Percentiles rank a stretch among this genome's conserved stretches.
phyloP scores from a whole-genome alignment of 2,113 vertebrate genomes.

The Anser cygnoides region DNA sequence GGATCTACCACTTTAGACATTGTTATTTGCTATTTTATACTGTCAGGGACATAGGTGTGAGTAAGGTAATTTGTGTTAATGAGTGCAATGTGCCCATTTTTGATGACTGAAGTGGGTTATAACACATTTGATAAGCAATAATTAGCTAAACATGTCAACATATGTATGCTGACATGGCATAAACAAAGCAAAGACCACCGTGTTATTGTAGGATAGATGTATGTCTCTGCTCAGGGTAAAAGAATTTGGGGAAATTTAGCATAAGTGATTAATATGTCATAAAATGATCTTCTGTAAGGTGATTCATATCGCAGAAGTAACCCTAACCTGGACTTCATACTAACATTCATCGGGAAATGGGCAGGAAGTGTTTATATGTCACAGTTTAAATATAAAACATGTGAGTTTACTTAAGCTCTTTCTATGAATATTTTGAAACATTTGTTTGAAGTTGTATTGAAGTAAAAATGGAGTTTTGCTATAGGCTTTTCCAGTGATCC shows the following conservation, averaged over 20 bases:
- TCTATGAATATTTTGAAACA: not conserved
- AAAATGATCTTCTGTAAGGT: not conserved
- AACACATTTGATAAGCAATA: slow-evolving; percentile 6
- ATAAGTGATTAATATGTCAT: not conserved
- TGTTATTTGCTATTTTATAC: slow-evolving; percentile 17
- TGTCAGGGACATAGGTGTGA: not conserved
- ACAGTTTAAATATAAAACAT: not conserved
- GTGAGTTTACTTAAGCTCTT: not conserved
- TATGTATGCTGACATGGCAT: not conserved
- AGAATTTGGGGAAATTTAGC: not conserved
- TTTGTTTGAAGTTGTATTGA: slow-evolving; percentile 16
- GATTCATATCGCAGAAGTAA: not conserved
- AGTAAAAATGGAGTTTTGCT: not conserved
- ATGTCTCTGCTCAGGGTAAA: not conserved
- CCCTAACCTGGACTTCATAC: not conserved
- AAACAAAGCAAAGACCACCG: not conserved
- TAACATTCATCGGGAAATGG: not conserved
- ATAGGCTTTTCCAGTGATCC: not conserved
- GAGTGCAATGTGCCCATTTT: not conserved
- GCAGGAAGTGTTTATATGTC: not conserved
- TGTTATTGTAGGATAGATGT: not conserved
- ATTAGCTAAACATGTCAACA: slow-evolving; percentile 30
- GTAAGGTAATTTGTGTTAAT: slow-evolving; percentile 29
- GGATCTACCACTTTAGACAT: not conserved
- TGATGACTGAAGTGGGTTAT: slow-evolving; percentile 14